A percentile compares a stretch with the other conserved stretches of the same genome.
Evolutionary conservation across 2,113 vertebrate genomes (phyloP).

Genomic region (Pedionomus torquatus): DNA sequence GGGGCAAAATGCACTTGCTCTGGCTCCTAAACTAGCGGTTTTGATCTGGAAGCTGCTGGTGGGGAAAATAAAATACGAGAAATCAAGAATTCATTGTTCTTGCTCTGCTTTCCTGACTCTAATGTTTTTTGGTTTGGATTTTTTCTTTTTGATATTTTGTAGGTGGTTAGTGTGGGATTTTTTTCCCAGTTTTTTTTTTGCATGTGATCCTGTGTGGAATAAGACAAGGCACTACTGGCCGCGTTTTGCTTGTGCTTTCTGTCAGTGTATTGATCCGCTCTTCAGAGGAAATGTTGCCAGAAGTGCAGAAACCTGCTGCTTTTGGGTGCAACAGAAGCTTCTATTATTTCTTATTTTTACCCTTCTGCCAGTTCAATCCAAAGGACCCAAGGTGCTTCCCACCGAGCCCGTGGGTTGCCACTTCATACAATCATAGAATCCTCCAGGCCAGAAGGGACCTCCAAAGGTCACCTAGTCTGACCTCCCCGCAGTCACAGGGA

Average conservation of each 20-base stretch:
- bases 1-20: background rate
- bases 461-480: no score
- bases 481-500: no score
- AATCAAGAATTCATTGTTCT: background rate
- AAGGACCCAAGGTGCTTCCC: background rate
- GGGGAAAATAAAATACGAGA: conserved; percentile 17
- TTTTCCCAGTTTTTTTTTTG: background rate
- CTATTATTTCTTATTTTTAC: background rate
- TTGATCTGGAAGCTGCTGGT: conserved; percentile 10
- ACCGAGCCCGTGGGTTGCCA: accelerated
- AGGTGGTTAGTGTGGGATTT: background rate
- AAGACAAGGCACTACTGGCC: background rate
- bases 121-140: background rate
- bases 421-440: no score
- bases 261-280: background rate
- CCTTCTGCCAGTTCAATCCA: background rate
- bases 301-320: conserved; percentile 3
- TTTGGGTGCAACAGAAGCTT: background rate
- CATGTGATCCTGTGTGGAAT: background rate
- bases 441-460: no score
- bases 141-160: background rate
- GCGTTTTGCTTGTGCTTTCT: background rate
- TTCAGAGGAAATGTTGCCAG: background rate
- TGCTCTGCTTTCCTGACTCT: background rate
- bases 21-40: background rate